phyloP scores from a whole-genome alignment of 2,113 vertebrate genomes.

The Corythornis madagascariensis region DNA sequence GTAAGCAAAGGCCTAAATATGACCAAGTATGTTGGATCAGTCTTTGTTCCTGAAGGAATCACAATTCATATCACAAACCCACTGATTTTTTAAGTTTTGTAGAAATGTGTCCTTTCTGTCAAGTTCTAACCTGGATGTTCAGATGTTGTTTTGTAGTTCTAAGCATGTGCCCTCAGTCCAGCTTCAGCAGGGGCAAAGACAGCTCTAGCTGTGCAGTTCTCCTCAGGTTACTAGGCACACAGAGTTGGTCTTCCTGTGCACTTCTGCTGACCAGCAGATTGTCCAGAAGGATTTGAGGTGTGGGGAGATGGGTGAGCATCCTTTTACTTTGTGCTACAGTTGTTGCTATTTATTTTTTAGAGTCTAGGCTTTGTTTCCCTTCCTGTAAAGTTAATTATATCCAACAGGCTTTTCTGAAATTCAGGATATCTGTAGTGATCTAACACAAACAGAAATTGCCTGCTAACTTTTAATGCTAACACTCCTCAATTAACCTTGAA shows the following conservation, averaged over 20 bases:
- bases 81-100: constrained; percentile 4
- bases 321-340: not conserved
- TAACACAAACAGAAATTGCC: not conserved
- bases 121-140: not conserved
- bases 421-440: not conserved
- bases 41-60: constrained; percentile 25
- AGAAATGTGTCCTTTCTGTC: constrained; percentile 8
- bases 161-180: not conserved
- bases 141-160: not conserved
- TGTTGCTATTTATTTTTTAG: not conserved
- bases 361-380: not conserved
- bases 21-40: constrained; percentile 29
- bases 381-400: not conserved
- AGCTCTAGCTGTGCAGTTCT: not conserved
- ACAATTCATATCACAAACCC: constrained; percentile 12
- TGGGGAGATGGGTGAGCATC: not conserved
- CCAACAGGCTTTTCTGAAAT: not conserved
- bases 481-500: not conserved
- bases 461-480: not conserved
- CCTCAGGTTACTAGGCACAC: not conserved
- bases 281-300: not conserved
- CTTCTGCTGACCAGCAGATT: not conserved
- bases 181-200: not conserved
- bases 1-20: constrained; percentile 31
- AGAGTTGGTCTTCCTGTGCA: not conserved